Percentiles rank a stretch among this genome's conserved stretches.
Evolutionary conservation across 2,113 vertebrate genomes (phyloP).

Genomic region (Gymnocephalus cernua): DNA sequence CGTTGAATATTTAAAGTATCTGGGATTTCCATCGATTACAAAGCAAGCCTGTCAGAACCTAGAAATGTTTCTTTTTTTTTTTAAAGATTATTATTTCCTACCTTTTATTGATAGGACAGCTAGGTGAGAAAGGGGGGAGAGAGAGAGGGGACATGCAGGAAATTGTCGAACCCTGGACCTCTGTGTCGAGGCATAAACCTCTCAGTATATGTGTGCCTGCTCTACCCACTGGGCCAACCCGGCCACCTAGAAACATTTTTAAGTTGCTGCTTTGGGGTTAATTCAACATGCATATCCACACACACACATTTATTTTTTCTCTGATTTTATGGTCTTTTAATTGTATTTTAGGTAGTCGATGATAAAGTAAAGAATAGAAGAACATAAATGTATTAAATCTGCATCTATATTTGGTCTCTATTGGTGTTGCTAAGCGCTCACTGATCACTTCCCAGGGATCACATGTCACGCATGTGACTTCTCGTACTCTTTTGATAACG

Average conservation of each 20-base stretch:
- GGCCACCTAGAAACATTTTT: background rate
- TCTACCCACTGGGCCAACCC: no score
- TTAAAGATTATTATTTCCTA: no score
- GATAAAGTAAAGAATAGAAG: background rate
- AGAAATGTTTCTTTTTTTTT: no score
- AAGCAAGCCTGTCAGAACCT: background rate
- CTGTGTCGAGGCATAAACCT: no score
- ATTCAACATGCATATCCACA: background rate
- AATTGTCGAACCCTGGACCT: no score
- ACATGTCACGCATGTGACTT: slow-evolving; percentile 9
- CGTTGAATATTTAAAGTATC: slow-evolving; percentile 60
- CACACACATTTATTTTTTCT: background rate
- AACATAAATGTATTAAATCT: background rate
- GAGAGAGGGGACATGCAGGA: no score
- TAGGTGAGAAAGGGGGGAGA: no score
- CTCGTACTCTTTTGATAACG: background rate
- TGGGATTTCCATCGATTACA: slow-evolving; percentile 24
- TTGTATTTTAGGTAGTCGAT: background rate
- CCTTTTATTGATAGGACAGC: no score
- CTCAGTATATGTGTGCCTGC: no score
- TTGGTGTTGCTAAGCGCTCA: background rate
- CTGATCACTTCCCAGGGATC: background rate
- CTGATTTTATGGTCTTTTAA: background rate
- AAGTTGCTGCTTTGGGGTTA: background rate
- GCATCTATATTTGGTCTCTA: background rate